Evolutionary conservation across 2,113 vertebrate genomes (phyloP).

Genomic region (Percina caprodes): DNA sequence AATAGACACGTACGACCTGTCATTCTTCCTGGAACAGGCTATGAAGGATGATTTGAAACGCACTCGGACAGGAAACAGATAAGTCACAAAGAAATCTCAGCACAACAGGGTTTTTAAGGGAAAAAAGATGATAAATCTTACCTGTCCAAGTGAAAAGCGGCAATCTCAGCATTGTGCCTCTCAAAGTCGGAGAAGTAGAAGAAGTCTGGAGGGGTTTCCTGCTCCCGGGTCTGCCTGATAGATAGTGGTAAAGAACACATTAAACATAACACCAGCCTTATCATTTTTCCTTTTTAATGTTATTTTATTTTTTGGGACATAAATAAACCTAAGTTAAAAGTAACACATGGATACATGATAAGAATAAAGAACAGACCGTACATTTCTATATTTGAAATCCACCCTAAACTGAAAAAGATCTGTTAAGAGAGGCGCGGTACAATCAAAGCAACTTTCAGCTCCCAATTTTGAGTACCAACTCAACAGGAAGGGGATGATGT

Average conservation of each 20-base stretch:
- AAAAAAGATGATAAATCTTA: conserved; percentile 58
- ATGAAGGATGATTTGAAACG: conserved; percentile 2
- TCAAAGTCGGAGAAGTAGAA: conserved; percentile 99
- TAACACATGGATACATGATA: not conserved
- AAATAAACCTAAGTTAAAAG: not conserved
- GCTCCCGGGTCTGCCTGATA: conserved; percentile 94
- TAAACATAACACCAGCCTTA: not conserved
- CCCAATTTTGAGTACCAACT: not conserved
- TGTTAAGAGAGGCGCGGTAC: not conserved
- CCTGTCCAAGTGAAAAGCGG: conserved; percentile 98
- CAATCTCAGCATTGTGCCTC: conserved; percentile 96
- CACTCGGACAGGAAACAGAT: not conserved
- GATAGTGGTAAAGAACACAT: conserved; percentile 8
- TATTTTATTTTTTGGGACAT: not conserved
- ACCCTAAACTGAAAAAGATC: not conserved
- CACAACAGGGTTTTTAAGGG: not conserved
- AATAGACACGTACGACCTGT: conserved; percentile 5
- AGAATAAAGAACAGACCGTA: not conserved
- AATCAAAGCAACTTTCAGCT: too few relatives aligned
- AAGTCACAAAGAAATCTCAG: not conserved
- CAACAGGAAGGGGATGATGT: not conserved
- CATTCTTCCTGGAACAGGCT: conserved; percentile 8
- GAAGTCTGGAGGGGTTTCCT: conserved; percentile 97
- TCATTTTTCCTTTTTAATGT: not conserved
- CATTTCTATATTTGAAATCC: not conserved